Evolutionary conservation across 2,113 vertebrate species (phyloP).

Genomic region (Phalacrocorax brasilianus): DNA sequence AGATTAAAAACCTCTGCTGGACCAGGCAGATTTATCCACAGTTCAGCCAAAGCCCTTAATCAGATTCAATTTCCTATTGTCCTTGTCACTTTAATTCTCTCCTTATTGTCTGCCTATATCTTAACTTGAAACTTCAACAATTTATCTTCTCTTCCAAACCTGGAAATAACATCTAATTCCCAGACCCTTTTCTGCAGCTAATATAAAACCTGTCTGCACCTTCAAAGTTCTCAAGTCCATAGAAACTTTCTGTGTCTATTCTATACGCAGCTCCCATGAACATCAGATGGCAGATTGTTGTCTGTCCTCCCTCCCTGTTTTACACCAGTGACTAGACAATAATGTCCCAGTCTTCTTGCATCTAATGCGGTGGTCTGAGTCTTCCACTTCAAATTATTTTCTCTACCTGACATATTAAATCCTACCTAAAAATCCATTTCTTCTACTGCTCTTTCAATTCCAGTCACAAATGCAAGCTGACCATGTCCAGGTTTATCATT

Average conservation of each 20-base stretch:
- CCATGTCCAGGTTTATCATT: not conserved
- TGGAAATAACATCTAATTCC: not conserved
- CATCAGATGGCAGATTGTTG: not conserved
- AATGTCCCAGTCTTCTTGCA: not conserved
- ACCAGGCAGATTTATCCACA: not conserved
- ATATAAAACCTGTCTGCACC: not conserved
- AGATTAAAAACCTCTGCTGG: conserved; percentile 38
- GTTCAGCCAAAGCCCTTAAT: conserved; percentile 29
- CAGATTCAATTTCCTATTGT: not conserved
- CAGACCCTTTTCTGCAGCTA: not conserved
- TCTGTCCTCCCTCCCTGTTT: not conserved
- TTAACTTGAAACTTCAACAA: not conserved
- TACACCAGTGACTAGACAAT: not conserved
- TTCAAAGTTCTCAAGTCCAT: not conserved
- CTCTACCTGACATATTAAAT: not conserved
- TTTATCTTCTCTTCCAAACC: not conserved
- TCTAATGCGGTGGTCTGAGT: not conserved
- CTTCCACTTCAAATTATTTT: not conserved
- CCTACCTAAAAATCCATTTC: not conserved
- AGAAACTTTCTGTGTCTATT: not conserved
- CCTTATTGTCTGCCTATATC: not conserved
- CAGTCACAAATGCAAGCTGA: not conserved
- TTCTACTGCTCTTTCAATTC: not conserved
- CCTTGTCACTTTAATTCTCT: not conserved
- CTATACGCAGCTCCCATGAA: not conserved